phyloP scores from a whole-genome alignment of 2,797 vertebrate genomes.

The Todus mexicanus region DNA sequence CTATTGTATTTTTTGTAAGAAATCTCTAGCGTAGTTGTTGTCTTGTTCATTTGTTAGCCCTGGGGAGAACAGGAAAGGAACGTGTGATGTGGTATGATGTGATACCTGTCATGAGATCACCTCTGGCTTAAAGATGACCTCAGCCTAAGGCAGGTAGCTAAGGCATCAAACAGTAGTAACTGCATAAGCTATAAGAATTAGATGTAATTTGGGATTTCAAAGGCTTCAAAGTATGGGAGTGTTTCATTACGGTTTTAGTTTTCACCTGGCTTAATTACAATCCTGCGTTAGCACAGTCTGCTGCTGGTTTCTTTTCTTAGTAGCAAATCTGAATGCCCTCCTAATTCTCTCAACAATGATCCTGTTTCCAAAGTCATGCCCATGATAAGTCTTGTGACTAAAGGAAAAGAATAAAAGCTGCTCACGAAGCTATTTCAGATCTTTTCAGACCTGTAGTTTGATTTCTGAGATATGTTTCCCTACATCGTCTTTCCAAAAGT shows the following conservation, averaged over 20 bases:
- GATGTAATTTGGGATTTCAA: neutral
- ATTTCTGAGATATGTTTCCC: neutral
- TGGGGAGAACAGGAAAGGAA: neutral
- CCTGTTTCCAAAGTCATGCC: neutral
- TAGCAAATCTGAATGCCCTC: neutral
- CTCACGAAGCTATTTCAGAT: neutral
- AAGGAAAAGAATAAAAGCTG: neutral
- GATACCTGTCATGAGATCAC: neutral
- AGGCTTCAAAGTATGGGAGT: neutral
- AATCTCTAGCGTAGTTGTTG: neutral
- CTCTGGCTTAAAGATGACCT: neutral
- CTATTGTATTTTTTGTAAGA: neutral
- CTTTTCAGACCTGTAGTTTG: neutral
- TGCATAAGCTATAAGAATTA: neutral
- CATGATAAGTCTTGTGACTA: neutral
- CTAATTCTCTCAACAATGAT: neutral
- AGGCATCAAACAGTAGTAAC: neutral
- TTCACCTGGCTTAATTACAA: neutral
- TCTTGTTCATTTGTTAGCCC: neutral
- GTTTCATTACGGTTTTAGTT: neutral
- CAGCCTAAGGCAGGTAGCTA: neutral
- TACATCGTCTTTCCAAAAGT: neutral
- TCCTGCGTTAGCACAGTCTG: neutral
- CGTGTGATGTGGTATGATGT: neutral
- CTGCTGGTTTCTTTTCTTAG: neutral